Conservation (phyloP, 1,140 invertebrate genomes). For the Eupristina koningsbergeri region DNA sequence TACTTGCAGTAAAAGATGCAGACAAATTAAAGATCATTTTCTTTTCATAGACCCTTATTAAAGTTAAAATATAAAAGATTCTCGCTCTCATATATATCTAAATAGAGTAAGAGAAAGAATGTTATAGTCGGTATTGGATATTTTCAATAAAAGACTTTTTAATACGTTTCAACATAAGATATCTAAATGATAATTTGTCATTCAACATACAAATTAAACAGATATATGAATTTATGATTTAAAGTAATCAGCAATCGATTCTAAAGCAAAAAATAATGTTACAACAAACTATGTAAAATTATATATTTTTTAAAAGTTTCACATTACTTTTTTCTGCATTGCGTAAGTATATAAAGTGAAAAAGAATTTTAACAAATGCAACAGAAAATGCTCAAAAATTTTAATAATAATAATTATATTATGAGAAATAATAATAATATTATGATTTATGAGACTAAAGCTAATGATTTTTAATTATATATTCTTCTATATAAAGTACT, state of each 20-base stretch:
- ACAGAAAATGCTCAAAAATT: too few relatives aligned
- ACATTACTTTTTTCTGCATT: too few relatives aligned
- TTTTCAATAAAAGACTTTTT: constrained; percentile 7
- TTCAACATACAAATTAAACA: background rate
- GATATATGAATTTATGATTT: too few relatives aligned
- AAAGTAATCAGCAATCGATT: background rate
- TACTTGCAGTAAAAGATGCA: constrained; percentile 27
- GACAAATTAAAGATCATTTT: constrained; percentile 35
- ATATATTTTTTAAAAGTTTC: background rate
- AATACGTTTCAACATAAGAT: background rate
- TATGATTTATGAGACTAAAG: too few relatives aligned
- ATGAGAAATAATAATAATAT: background rate
- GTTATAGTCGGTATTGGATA: constrained; percentile 11
- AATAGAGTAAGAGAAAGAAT: constrained; percentile 40
- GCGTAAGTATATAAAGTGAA: too few relatives aligned
- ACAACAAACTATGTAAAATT: background rate
- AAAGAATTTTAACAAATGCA: too few relatives aligned
- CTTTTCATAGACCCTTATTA: background rate
- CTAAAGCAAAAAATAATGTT: background rate
- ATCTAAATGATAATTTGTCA: background rate
- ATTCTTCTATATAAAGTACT: background rate
- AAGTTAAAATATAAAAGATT: constrained; percentile 26
- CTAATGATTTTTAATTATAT: background rate
- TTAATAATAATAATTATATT: too few relatives aligned
- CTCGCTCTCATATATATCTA: background rate